Base-by-base conservation (phyloP, 1,140 invertebrate species). In the Drosophila neocordata region DNA sequence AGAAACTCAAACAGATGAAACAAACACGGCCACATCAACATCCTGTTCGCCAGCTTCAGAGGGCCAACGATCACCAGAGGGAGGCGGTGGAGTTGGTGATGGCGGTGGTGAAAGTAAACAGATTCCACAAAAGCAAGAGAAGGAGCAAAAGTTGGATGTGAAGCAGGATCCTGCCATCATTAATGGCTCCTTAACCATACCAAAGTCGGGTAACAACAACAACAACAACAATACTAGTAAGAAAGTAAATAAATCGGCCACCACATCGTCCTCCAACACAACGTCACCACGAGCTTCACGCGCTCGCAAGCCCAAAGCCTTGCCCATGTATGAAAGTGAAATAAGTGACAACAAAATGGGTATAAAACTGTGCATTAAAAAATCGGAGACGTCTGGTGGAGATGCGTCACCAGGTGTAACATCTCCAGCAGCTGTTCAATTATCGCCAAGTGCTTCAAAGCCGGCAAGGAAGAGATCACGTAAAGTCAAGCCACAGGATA, bases 321-420 rank as follows among this genome's bases (percentile, higher is more conserved):
- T 91, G 61, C 80, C 90, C 15, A 91, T 92, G 73, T 92, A 92
- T 64, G 91, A 92, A 61, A 92, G 91, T 72, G 90, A 91, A 77
- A 94, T 94, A 56, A 94, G 93, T 66, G 93, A 94, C 59, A 93
- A 94, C 79, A 93, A 94, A 73, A 93, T 94, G 72, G 93, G 94
- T 4, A 94, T 95, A 15, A 95, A 94, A 83, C 90, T 95, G 35
- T 92, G 93, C 77, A 95, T 95, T 35, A 94, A 93, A 76, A 95
- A 94, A 88, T 94, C 94, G 7, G 92, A 93, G 53, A 52, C 72
- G 24, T 13, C 69, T 2, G 57, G 59, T 8, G 75, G 52, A n/a
- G 83, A 88, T 15, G 41, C 52, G 6, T 55, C 59, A n/a, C 67
- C 66, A 20, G 55, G 60, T 20, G 52, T 48, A 27, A 41, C 66